phyloP scores from a whole-genome alignment of 1,140 invertebrate species.

The Tyrophagus putrescentiae region DNA sequence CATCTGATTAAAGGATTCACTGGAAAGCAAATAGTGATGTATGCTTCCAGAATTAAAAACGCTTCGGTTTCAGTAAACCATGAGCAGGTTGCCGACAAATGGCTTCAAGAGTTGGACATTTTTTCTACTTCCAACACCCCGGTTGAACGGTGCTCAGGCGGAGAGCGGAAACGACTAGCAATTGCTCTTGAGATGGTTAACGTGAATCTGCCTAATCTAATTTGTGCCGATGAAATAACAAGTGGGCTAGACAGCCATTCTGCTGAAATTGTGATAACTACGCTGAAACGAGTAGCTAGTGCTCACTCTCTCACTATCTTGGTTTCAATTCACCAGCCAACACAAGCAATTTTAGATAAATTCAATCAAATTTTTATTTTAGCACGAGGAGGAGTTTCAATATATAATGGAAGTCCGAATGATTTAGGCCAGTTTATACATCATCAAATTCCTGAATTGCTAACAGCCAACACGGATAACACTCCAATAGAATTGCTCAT shows the following conservation, averaged over 20 bases:
- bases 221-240: constrained; percentile 32
- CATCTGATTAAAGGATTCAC: constrained; percentile 16
- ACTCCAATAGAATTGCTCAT: neutral
- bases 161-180: constrained; percentile 77
- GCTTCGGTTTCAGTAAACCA: constrained; percentile 9
- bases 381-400: constrained; percentile 1
- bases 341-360: constrained; percentile 1
- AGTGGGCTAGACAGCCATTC: constrained; percentile 40
- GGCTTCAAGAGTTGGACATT: neutral
- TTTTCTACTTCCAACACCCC: neutral
- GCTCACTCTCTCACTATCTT: neutral
- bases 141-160: constrained; percentile 40
- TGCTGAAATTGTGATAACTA: neutral
- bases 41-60: constrained; percentile 22
- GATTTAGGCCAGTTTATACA: too few relatives aligned
- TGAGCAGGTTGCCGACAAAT: neutral
- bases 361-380: constrained; percentile 17
- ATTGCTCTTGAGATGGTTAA: constrained; percentile 80
- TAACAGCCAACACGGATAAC: neutral
- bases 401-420: neutral
- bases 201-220: neutral
- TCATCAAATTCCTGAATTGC: neutral
- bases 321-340: constrained; percentile 13
- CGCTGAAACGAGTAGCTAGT: neutral
- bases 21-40: constrained; percentile 19